Evolutionary conservation across 2,797 vertebrate species (phyloP).

Genomic region (Enoplosus armatus): DNA sequence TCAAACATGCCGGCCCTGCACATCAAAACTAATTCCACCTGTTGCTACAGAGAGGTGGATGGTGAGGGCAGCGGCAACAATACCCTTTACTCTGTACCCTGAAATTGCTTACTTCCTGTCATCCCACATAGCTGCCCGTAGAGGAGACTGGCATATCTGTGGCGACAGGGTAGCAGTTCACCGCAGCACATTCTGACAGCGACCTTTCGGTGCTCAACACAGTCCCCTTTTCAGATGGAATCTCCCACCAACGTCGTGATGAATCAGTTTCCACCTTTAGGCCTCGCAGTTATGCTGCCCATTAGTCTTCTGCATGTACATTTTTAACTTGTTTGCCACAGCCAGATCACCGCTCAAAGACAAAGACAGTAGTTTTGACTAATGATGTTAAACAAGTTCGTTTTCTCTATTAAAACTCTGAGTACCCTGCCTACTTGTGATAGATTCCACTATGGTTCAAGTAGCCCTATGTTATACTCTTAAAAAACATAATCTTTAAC

Average conservation of each 20-base stretch:
- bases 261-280: constrained; percentile 68
- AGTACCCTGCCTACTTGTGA: neutral
- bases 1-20: neutral
- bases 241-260: constrained; percentile 40
- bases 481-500: neutral
- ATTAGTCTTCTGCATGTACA: constrained; percentile 35
- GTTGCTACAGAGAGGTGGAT: constrained; percentile 28
- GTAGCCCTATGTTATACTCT: neutral
- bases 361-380: neutral
- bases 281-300: constrained; percentile 25
- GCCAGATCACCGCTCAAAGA: constrained; percentile 24
- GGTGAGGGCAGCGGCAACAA: constrained; percentile 14
- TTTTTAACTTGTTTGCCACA: constrained; percentile 21
- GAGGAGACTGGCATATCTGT: constrained; percentile 44
- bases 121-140: constrained; percentile 31
- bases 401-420: neutral
- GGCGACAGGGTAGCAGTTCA: constrained; percentile 55
- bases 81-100: constrained; percentile 26
- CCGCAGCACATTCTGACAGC: constrained; percentile 34
- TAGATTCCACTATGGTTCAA: neutral
- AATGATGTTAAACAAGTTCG: neutral
- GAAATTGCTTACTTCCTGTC: constrained; percentile 56
- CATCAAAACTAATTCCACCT: constrained; percentile 46
- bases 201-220: constrained; percentile 64
- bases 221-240: constrained; percentile 41